These are phyloP conservation scores for Mamestra brassicae DNA, from an alignment of 2,888 invertebrate species.

Conservation along the genomic window DNA sequence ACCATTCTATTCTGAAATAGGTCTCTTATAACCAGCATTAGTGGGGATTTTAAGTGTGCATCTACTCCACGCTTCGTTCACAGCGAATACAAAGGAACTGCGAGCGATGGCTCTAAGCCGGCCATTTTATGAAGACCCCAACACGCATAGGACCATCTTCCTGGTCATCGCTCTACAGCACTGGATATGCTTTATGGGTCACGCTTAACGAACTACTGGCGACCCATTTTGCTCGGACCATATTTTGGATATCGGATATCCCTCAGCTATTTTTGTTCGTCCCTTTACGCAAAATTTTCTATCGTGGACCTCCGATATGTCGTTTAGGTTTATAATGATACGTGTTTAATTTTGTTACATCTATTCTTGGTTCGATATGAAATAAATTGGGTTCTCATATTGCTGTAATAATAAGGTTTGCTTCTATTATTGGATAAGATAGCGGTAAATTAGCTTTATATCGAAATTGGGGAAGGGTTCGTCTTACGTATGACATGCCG, in stretches of 20 bases:
- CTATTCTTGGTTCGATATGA: neutral
- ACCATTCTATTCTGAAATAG: constrained; percentile 12
- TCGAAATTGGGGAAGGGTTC: neutral
- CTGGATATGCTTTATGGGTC: constrained; percentile 73
- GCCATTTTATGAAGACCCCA: constrained; percentile 49
- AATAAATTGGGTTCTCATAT: constrained; percentile 9
- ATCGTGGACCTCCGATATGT: neutral
- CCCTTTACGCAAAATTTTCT: constrained; percentile 51
- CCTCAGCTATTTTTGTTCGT: constrained; percentile 61
- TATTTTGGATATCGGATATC: constrained; percentile 65
- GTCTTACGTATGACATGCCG: neutral
- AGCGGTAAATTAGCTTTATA: neutral
- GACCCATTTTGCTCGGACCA: constrained; percentile 72
- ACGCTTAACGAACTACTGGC: constrained; percentile 69
- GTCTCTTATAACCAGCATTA: constrained; percentile 16
- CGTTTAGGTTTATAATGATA: constrained; percentile 2
- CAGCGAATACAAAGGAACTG: constrained; percentile 41
- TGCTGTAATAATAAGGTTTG: neutral
- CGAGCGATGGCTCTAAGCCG: constrained; percentile 33
- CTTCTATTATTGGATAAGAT: neutral
- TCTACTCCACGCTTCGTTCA: constrained; percentile 26
- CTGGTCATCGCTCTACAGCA: constrained; percentile 38
- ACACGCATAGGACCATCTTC: constrained; percentile 2
- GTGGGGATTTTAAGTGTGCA: constrained; percentile 26
- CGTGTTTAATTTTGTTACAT: constrained; percentile 10